Conservation (phyloP, 2,113 vertebrate genomes). For the Notarius quadriscutis region DNA sequence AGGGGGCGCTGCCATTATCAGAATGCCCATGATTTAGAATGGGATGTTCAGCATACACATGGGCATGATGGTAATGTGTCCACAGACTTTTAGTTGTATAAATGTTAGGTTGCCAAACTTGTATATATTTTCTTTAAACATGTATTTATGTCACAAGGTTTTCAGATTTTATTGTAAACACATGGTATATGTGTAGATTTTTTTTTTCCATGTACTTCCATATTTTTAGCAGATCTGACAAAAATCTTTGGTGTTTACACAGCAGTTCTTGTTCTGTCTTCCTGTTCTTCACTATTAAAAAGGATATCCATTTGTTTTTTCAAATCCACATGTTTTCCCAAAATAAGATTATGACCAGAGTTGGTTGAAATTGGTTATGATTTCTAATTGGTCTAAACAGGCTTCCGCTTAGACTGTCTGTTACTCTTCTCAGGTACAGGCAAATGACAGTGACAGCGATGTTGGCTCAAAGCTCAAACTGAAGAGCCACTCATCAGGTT, state of each 20-base stretch:
- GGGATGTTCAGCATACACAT: background rate
- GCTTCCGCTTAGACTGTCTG: background rate
- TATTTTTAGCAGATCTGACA: background rate
- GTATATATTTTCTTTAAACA: no score
- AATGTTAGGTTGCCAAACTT: no score
- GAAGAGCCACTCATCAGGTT: slow-evolving; percentile 88
- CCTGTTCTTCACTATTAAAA: background rate
- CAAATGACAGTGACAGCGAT: slow-evolving; percentile 96
- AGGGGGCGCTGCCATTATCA: background rate
- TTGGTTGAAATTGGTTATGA: background rate
- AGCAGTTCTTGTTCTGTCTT: background rate
- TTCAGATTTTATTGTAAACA: background rate
- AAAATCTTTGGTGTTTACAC: background rate
- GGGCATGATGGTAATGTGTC: background rate
- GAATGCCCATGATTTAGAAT: background rate
- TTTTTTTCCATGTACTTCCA: background rate
- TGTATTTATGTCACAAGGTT: background rate
- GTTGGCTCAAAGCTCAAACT: slow-evolving; percentile 92
- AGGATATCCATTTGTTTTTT: background rate
- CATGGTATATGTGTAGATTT: background rate
- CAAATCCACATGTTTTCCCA: background rate
- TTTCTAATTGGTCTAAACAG: background rate
- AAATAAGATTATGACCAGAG: background rate
- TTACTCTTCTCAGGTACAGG: slow-evolving; percentile 76
- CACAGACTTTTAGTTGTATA: no score